Evolutionary conservation across 2,797 vertebrate species (phyloP), one percentile per base, ranked within the genome.

Genomic region (Myotis vivesi): DNA sequence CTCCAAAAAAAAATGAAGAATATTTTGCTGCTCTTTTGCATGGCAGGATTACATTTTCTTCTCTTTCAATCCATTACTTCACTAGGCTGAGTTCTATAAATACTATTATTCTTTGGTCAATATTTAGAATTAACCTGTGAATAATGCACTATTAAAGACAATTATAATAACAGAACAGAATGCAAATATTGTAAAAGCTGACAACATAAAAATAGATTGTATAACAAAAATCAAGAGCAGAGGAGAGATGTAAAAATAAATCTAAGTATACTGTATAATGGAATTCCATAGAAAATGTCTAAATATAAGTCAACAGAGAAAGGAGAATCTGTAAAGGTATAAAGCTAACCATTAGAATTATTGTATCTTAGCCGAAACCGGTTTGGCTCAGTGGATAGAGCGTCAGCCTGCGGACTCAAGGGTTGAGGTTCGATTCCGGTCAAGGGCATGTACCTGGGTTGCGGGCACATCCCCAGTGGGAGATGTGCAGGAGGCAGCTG

Each of bases 171-270:
- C 12, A 41, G 38, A 57, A 64, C 9, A 83, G 66, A 91, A 59
- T 10, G 5, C 17, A 55, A 41, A 38, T 81, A 72, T 33, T 93
- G 20, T 92, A 44, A 90, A 95, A 64, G 16, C 72, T 81, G 12
- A 88, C 22, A 69, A 38, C 19, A 72, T 88, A 92, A 96, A 84
- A 89, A 83, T 62, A 66, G 84, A 80, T 49, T 64, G 62, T n/a
- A 44, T 33, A 75, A 83, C 30, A 66, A 75, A 83, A 90, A 49
- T 69, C 13, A 57, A 66, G 30, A 82, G 38, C 41, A 93, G 28
- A 64, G 1, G 30, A 2, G 23, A 89, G 13, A 81, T 59, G 10
- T 36, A 64, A n/a, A 71, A 87, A 59, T 83, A 71, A 83, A 84
- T 16, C 0, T 22, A 69, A 75, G 12, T 68, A 6, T 71, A 11